A percentile compares a stretch with the other conserved stretches of the same genome.
Conservation (phyloP, 2,113 vertebrate genomes). For the Nematolebias whitei region DNA sequence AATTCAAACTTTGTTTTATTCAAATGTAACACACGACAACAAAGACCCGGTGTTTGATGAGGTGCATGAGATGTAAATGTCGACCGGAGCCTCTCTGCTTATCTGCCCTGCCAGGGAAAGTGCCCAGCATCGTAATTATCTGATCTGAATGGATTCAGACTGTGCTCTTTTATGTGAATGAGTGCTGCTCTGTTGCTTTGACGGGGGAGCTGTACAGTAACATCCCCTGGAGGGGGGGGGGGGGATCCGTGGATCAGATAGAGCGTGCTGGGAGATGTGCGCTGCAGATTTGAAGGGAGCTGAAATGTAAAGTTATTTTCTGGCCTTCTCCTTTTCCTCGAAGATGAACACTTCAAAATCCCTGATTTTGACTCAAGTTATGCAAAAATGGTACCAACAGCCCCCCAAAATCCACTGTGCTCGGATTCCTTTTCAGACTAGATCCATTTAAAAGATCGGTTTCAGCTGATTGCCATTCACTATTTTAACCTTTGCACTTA, state of each 20-base stretch:
- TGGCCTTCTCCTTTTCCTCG: constrained; percentile 19
- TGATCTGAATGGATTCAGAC: constrained; percentile 57
- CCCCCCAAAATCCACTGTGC: constrained; percentile 5
- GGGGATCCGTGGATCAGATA: constrained; percentile 45
- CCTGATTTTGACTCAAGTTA: constrained; percentile 1
- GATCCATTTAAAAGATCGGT: neutral
- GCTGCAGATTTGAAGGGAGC: constrained; percentile 40
- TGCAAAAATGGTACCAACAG: constrained; percentile 13
- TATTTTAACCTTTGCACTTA: constrained; percentile 19
- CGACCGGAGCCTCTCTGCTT: constrained; percentile 55
- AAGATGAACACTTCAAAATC: constrained; percentile 19
- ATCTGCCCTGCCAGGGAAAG: constrained; percentile 50
- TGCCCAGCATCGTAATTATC: constrained; percentile 57
- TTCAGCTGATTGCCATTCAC: neutral
- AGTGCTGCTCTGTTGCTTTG: constrained; percentile 54
- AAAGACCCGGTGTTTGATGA: constrained; percentile 59
- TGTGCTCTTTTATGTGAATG: constrained; percentile 57
- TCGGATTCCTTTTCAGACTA: neutral
- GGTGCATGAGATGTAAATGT: constrained; percentile 65
- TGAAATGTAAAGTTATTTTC: constrained; percentile 32
- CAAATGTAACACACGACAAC: constrained; percentile 59
- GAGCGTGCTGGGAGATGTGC: constrained; percentile 43
- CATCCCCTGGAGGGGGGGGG: constrained; percentile 26
- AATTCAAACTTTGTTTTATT: constrained; percentile 65
- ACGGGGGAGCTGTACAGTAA: constrained; percentile 29